Evolutionary conservation across 35 echinoderm and acorn worm genomes (phyloP).

Genomic region (Hemicentrotus pulcherrimus): DNA sequence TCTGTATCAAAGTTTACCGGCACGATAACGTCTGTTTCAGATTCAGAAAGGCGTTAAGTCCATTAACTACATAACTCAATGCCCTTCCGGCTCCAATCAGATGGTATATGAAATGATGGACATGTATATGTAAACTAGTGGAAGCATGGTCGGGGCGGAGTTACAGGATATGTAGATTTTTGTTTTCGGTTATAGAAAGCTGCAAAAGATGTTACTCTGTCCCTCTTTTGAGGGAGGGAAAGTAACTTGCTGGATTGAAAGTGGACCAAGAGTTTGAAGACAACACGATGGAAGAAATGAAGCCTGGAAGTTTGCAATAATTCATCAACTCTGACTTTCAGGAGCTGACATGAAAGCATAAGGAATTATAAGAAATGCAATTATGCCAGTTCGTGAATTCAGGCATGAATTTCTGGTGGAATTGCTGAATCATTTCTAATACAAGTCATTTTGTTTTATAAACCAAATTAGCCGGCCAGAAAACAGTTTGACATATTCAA

Average conservation of each 20-base stretch:
- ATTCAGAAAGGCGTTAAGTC: no score
- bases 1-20: background rate
- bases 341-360: no score
- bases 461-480: no score
- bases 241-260: background rate
- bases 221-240: background rate
- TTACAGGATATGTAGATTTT: background rate
- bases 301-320: background rate
- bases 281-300: background rate
- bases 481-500: no score
- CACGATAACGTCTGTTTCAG: background rate
- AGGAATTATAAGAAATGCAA: no score
- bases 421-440: no score
- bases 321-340: no score
- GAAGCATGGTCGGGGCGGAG: background rate
- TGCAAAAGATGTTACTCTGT: background rate
- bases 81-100: no score
- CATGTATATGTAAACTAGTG: background rate
- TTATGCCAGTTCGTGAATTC: no score
- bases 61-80: no score
- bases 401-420: no score
- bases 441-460: no score
- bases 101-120: background rate
- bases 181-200: background rate
- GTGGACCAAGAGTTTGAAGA: background rate